These are phyloP conservation scores for Ditula angustiorana DNA, from an alignment of 2,888 invertebrate species.

Conservation along the genomic window DNA sequence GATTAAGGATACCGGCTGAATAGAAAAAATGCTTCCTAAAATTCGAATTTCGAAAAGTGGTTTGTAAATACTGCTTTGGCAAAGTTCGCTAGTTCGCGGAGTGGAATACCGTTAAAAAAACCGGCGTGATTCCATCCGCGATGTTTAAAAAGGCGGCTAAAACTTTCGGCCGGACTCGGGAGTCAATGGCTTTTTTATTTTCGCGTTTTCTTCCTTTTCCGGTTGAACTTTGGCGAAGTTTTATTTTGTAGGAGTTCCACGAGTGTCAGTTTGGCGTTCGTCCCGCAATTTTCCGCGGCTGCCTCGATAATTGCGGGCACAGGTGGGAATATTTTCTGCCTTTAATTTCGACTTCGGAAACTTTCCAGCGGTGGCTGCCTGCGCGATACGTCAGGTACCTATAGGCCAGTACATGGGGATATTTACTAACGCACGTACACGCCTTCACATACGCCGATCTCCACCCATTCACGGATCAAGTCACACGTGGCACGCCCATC, in stretches of 20 bases:
- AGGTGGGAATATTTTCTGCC: constrained; percentile 72
- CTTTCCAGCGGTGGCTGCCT: no score
- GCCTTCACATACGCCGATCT: constrained; percentile 53
- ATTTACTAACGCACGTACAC: constrained; percentile 23
- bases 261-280: constrained; percentile 83
- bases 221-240: constrained; percentile 81
- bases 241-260: constrained; percentile 81
- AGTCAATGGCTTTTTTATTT: constrained; percentile 85
- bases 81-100: constrained; percentile 25
- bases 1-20: neutral
- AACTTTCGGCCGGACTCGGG: constrained; percentile 76
- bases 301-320: constrained; percentile 83
- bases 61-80: constrained; percentile 18
- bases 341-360: constrained; percentile 30
- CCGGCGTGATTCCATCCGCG: constrained; percentile 69
- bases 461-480: constrained; percentile 57
- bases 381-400: no score
- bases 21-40: neutral
- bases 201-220: constrained; percentile 81
- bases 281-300: constrained; percentile 80
- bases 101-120: constrained; percentile 60
- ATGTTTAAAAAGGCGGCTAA: constrained; percentile 76
- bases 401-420: neutral
- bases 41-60: constrained; percentile 1
- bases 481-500: constrained; percentile 70